phyloP scores from a whole-genome alignment of 2,888 invertebrate genomes.

The Clanis bilineata region DNA sequence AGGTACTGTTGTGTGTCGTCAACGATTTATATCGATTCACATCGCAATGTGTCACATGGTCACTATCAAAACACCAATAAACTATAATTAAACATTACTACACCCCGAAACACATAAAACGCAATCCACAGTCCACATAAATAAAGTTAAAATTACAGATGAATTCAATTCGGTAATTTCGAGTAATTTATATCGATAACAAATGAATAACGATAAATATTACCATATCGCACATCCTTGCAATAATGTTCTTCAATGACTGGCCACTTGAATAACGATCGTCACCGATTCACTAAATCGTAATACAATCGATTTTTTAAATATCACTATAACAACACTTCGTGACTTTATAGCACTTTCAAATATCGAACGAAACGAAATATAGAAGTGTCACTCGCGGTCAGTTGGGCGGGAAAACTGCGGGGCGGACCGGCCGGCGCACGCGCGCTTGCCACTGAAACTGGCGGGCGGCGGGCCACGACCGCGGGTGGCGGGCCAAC shows the following conservation, averaged over 20 bases:
- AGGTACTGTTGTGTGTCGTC: too few species aligned
- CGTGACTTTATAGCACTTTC: conserved; percentile 22
- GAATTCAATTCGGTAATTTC: conserved; percentile 8
- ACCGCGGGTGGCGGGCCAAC: conserved; percentile 34
- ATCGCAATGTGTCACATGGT: neutral
- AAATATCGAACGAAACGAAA: conserved; percentile 33
- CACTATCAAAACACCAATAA: conserved; percentile 5
- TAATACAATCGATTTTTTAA: conserved; percentile 27
- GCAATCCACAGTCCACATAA: neutral
- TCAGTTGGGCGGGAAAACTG: conserved; percentile 53
- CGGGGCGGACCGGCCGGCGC: conserved; percentile 66
- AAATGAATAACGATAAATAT: conserved; percentile 27
- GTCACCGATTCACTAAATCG: conserved; percentile 41
- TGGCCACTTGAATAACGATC: conserved; percentile 24
- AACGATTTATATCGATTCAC: neutral
- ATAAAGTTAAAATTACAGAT: neutral
- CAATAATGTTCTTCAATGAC: conserved; percentile 37
- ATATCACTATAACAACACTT: conserved; percentile 18
- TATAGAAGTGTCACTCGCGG: conserved; percentile 61
- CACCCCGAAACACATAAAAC: neutral
- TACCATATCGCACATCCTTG: conserved; percentile 43
- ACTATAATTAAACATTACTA: conserved; percentile 4
- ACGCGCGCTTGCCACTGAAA: conserved; percentile 66
- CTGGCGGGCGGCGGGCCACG: conserved; percentile 53
- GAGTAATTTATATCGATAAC: neutral